Base-by-base conservation (phyloP, 2,797 vertebrate species). In the Hydrophis major region DNA sequence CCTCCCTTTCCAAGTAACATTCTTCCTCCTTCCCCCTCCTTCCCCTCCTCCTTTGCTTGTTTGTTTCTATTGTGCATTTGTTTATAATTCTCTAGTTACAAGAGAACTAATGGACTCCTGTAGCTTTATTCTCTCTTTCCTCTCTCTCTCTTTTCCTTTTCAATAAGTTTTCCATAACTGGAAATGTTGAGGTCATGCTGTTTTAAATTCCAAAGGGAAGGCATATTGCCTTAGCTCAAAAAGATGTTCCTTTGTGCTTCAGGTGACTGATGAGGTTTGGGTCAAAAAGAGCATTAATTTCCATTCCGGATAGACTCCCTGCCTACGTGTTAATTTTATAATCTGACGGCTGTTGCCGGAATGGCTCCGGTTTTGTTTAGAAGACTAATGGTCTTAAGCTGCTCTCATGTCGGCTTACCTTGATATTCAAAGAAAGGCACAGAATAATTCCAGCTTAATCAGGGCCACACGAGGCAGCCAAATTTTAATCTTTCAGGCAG, bases 251-350 rank as follows among this genome's bases (percentile, higher is more conserved):
- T 92, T 93, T 93, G 88, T 96, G 92, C n/a, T 61, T 22, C 91
- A 60, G 91, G 90, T 95, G 95, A 96, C 50, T 94, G 94, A 96
- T 93, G 95, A 93, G 92, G 93, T 93, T 50, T 94, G 94, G 94
- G 93, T 95, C 95, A 94, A 94, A 95, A 94, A 93, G 94, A 94
- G 95, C 94, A 95, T 96, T 96, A 96, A 97, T 97, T 97, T 96
- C 93, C 95, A 96, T 97, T 96, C 92, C 92, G 92, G 95, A 95
- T 88, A 93, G 90, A 93, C 63, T 95, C 92, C 61, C 16, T 91
- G 95, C 86, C 94, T 95, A 95, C 91, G 91, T 96, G 91, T 96
- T 96, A 96, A 95, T 96, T 96, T 96, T 96, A 91, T 92, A 94
- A 96, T 96, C 92, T 87, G 93, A 90, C 22, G 83, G 92, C 55